Percentiles rank a stretch among this genome's conserved stretches.
Evolutionary conservation across 1,140 invertebrate genomes (phyloP).

Genomic region (Meloidogyne hapla): DNA sequence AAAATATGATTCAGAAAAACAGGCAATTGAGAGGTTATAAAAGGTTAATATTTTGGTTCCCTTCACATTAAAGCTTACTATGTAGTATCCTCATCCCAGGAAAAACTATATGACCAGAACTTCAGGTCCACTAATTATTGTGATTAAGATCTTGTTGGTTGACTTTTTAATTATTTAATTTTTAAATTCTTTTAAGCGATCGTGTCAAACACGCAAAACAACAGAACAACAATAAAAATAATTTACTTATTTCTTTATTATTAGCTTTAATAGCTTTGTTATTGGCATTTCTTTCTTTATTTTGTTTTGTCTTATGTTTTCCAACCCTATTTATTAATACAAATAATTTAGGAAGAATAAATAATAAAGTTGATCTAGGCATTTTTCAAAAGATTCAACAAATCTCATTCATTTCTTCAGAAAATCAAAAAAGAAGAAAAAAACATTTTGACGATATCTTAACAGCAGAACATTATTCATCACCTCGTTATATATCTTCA

Average conservation of each 20-base stretch:
- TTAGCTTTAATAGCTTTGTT: background rate
- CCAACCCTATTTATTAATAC: background rate
- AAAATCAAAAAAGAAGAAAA: background rate
- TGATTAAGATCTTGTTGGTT: background rate
- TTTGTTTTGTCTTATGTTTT: background rate
- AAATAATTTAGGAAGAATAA: background rate
- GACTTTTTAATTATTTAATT: background rate
- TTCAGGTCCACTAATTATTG: too few relatives aligned
- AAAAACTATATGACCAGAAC: too few relatives aligned
- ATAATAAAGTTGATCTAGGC: background rate
- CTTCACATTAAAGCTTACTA: too few relatives aligned
- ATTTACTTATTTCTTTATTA: background rate
- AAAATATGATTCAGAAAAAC: conserved; percentile 18
- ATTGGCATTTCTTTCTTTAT: background rate
- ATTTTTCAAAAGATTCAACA: background rate
- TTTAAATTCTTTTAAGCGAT: background rate
- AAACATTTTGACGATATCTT: background rate
- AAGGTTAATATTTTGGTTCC: background rate
- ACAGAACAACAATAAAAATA: background rate
- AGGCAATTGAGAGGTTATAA: background rate
- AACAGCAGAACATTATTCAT: background rate
- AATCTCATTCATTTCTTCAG: background rate
- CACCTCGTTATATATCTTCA: background rate
- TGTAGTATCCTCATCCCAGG: too few relatives aligned
- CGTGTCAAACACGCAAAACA: background rate